Evolutionary conservation across 2,113 vertebrate genomes (phyloP).

Genomic region (Callionymus lyra): DNA sequence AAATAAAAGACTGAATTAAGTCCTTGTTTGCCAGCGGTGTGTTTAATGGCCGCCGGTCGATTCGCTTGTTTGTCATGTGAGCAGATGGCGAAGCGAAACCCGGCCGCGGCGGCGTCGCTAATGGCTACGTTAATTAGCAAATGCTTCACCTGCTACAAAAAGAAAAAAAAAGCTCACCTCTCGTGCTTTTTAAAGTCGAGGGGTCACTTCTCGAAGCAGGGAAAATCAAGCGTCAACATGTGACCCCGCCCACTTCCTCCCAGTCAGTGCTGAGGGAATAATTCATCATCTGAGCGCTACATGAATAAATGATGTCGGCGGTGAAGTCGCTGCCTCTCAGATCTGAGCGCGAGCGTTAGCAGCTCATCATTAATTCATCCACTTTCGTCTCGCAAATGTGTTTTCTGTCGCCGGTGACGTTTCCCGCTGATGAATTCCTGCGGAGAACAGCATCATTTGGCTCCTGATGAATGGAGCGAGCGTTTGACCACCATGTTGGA

Average conservation of each 20-base stretch:
- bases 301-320: conserved; percentile 43
- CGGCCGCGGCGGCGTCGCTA: conserved; percentile 3
- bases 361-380: conserved; percentile 38
- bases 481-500: too few species aligned
- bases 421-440: background rate
- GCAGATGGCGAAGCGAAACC: conserved; percentile 16
- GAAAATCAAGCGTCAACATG: conserved; percentile 23
- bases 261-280: conserved; percentile 35
- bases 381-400: conserved; percentile 4
- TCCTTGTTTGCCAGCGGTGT: background rate
- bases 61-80: conserved; percentile 23
- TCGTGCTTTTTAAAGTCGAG: background rate
- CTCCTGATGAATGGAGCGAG: too few species aligned
- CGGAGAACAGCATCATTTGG: background rate
- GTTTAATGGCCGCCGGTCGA: conserved; percentile 9
- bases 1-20: too few species aligned
- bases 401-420: conserved; percentile 18
- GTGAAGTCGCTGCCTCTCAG: conserved; percentile 20
- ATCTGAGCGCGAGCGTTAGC: conserved; percentile 21
- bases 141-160: too few species aligned
- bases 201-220: conserved; percentile 6
- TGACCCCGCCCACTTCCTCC: conserved; percentile 18
- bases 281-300: conserved; percentile 28
- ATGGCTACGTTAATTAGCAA: conserved; percentile 25
- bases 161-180: too few species aligned